phyloP scores from a whole-genome alignment of 2,113 vertebrate species.

The Toxotes chatareus region DNA sequence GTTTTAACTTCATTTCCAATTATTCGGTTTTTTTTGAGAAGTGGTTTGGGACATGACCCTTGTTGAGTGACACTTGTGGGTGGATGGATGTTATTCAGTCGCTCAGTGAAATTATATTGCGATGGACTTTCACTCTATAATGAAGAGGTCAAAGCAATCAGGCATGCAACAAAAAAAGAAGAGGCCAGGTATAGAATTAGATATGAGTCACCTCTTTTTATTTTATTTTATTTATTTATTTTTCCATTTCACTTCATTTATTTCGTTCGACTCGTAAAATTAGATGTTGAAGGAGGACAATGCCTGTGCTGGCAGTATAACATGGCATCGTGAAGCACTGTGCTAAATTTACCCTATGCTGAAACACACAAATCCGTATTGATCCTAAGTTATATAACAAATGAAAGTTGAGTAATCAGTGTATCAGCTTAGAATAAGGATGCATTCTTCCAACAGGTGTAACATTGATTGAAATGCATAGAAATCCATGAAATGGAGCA shows the following conservation, averaged over 20 bases:
- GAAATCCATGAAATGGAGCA: constrained; percentile 43
- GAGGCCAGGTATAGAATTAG: not conserved
- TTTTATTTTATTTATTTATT: not conserved
- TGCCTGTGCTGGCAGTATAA: not conserved
- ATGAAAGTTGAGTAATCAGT: not conserved
- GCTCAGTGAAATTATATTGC: constrained; percentile 9
- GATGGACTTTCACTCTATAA: not conserved
- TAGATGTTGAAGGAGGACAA: not conserved
- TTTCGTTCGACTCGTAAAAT: not conserved
- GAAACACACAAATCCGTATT: not conserved
- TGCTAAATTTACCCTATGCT: not conserved
- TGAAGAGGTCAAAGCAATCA: constrained; percentile 38
- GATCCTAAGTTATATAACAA: not conserved
- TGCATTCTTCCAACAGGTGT: constrained; percentile 36
- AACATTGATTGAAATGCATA: constrained; percentile 45
- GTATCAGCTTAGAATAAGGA: not conserved
- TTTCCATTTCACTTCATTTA: not conserved
- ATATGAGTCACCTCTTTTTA: not conserved
- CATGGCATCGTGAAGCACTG: not conserved
- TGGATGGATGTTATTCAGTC: constrained; percentile 20
- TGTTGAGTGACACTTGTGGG: constrained; percentile 38
- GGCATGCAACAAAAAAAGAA: not conserved
- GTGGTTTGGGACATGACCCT: constrained; percentile 23
- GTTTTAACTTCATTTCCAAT: constrained; percentile 10
- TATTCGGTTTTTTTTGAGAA: constrained; percentile 17